A percentile compares a stretch with the other conserved stretches of the same genome.
phyloP scores from a whole-genome alignment of 2,888 invertebrate genomes.

The Ganaspis brasiliensis region DNA sequence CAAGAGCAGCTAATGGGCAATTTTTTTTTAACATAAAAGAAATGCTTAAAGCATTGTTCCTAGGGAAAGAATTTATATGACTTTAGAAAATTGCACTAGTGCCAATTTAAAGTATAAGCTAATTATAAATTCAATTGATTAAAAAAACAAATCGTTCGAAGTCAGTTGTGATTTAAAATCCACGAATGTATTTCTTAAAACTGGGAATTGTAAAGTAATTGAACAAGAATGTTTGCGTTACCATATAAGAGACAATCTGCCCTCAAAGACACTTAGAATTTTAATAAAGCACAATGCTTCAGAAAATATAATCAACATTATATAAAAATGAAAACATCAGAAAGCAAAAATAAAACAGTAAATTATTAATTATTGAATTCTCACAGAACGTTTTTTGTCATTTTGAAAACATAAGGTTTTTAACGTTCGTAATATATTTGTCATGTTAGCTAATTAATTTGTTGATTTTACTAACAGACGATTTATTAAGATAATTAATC shows the following conservation, averaged over 20 bases:
- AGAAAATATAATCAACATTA: slow-evolving; percentile 1
- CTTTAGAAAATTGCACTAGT: neutral
- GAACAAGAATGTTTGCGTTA: slow-evolving; percentile 30
- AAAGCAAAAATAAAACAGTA: no score
- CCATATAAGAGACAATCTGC: slow-evolving; percentile 31
- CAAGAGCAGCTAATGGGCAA: neutral
- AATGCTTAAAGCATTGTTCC: neutral
- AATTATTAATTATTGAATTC: no score
- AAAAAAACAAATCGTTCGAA: slow-evolving; percentile 16
- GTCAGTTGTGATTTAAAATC: slow-evolving; percentile 23
- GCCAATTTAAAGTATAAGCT: slow-evolving; percentile 28
- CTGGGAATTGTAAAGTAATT: neutral
- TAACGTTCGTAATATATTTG: neutral
- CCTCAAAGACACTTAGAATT: neutral
- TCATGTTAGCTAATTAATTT: no score
- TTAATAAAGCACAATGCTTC: slow-evolving; percentile 11
- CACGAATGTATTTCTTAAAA: slow-evolving; percentile 9
- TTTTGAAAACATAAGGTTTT: neutral
- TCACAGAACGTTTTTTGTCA: neutral
- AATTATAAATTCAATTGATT: neutral
- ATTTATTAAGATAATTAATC: neutral
- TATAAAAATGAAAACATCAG: neutral
- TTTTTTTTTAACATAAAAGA: neutral
- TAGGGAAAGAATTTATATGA: slow-evolving; percentile 1
- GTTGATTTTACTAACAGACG: no score